phyloP scores from a whole-genome alignment of 2,113 vertebrate genomes.

The Lophius piscatorius region DNA sequence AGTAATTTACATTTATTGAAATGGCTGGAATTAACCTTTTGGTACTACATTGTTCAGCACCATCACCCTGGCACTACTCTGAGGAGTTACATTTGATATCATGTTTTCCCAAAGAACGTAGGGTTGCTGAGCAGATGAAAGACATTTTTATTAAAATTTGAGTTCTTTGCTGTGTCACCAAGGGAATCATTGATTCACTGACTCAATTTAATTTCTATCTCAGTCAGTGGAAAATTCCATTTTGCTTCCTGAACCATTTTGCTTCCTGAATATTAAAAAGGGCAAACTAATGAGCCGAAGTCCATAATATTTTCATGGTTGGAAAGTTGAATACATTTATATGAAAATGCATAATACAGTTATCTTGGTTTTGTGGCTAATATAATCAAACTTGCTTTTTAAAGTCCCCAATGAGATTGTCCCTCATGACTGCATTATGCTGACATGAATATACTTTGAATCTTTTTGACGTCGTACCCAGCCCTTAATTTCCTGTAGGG shows the following conservation, averaged over 20 bases:
- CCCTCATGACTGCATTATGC: background rate
- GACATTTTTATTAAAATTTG: conserved; percentile 8
- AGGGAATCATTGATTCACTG: conserved; percentile 19
- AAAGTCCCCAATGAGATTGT: background rate
- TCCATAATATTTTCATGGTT: background rate
- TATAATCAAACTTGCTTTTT: conserved; percentile 3
- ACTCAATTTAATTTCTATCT: conserved; percentile 19
- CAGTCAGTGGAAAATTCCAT: conserved; percentile 10
- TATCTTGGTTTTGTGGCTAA: conserved; percentile 1
- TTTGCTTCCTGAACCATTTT: conserved; percentile 1
- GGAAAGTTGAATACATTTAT: background rate
- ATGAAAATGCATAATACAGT: background rate
- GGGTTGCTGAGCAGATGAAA: conserved; percentile 28
- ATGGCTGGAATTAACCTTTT: background rate
- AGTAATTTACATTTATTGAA: too few relatives aligned
- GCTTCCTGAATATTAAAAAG: conserved; percentile 6
- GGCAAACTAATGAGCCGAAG: background rate
- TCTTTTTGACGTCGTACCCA: background rate
- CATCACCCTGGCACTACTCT: conserved; percentile 11
- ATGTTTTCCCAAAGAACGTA: background rate
- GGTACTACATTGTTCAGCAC: too few relatives aligned
- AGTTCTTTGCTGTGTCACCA: conserved; percentile 3
- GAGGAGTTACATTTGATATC: conserved; percentile 12
- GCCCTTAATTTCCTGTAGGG: background rate
- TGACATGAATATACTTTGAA: background rate